A percentile compares a stretch with the other conserved stretches of the same genome.
phyloP scores from a whole-genome alignment of 2,797 vertebrate species.

The Heterohyrax brucei region DNA sequence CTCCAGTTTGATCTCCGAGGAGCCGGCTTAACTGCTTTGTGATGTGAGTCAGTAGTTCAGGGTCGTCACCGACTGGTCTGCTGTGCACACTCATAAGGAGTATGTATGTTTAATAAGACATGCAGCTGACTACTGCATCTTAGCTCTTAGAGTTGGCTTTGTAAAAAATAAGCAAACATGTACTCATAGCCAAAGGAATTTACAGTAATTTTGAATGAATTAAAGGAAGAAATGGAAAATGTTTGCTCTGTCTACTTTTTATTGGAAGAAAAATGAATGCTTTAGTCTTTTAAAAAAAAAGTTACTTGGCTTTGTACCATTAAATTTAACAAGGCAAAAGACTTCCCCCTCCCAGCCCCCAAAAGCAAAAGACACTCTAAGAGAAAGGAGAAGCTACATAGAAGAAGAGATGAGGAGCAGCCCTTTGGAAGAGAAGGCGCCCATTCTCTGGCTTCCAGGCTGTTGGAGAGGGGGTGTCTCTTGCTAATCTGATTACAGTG shows the following conservation, averaged over 20 bases:
- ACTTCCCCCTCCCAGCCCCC: neutral
- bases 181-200: neutral
- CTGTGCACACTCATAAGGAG: neutral
- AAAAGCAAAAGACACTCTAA: neutral
- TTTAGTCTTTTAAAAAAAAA: constrained; percentile 45
- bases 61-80: constrained; percentile 11
- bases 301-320: neutral
- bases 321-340: constrained; percentile 29
- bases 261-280: constrained; percentile 35
- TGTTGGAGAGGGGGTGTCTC: neutral
- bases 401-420: neutral
- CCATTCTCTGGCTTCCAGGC: neutral
- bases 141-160: constrained; percentile 35
- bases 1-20: constrained; percentile 30
- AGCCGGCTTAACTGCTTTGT: neutral
- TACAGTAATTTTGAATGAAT: neutral
- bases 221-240: constrained; percentile 33
- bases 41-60: neutral
- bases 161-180: neutral
- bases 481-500: constrained; percentile 54
- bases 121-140: neutral
- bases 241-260: constrained; percentile 22
- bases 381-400: neutral
- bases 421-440: neutral
- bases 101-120: neutral